Evolutionary conservation across 1,140 invertebrate genomes (phyloP).

Genomic region (Cyclargus thomasi): DNA sequence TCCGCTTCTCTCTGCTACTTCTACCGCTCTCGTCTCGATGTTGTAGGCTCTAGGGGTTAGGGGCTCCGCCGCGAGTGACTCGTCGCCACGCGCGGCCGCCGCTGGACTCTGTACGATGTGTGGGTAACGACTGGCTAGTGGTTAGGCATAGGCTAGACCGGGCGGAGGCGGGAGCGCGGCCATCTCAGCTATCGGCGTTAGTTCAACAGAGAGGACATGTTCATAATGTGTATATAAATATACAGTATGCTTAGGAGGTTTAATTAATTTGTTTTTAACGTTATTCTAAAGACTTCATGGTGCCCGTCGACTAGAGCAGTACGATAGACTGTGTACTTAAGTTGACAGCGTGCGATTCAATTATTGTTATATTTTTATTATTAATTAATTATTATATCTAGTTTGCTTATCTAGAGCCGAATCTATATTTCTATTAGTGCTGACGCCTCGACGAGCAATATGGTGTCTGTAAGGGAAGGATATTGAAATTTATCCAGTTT

Average conservation of each 20-base stretch:
- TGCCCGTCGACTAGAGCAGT: constrained; percentile 73
- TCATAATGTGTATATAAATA: constrained; percentile 73
- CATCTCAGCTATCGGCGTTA: constrained; percentile 42
- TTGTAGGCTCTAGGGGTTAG: constrained; percentile 32
- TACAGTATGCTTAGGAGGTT: constrained; percentile 72
- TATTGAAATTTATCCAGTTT: constrained; percentile 70
- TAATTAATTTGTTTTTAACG: constrained; percentile 67
- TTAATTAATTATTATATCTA: constrained; percentile 48
- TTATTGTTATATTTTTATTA: constrained; percentile 74
- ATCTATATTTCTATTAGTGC: constrained; percentile 71
- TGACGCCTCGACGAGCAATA: constrained; percentile 73
- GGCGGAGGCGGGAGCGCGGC: constrained; percentile 29
- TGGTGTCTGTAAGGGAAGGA: constrained; percentile 72
- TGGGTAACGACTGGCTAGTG: constrained; percentile 21
- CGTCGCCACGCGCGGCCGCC: not conserved
- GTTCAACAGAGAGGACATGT: constrained; percentile 65
- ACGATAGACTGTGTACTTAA: constrained; percentile 74
- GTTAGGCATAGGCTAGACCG: constrained; percentile 15
- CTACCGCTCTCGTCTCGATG: constrained; percentile 62
- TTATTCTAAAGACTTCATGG: constrained; percentile 67
- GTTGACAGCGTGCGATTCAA: constrained; percentile 71
- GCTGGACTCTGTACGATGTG: constrained; percentile 12
- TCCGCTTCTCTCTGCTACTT: constrained; percentile 66
- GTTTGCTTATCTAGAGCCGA: constrained; percentile 72
- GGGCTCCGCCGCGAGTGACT: constrained; percentile 14